Conservation (phyloP, 2,113 vertebrate genomes). For the Heterochromis multidens region DNA sequence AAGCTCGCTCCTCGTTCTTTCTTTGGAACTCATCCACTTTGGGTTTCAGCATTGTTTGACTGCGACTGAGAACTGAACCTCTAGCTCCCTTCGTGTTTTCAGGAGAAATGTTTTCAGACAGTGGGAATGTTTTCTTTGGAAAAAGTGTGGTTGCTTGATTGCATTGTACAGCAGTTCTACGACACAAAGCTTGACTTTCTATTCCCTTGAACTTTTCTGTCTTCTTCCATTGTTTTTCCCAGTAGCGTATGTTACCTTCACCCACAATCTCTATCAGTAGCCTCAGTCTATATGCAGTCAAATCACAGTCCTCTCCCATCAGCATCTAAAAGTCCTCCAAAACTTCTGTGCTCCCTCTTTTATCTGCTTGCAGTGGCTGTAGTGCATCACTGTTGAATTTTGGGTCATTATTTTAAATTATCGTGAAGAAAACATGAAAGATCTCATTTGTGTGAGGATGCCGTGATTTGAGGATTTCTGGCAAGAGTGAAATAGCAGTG, state of each 20-base stretch:
- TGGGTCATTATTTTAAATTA: background rate
- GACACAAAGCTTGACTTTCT: slow-evolving; percentile 27
- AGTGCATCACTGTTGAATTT: slow-evolving; percentile 14
- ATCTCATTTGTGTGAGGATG: background rate
- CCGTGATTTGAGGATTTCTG: background rate
- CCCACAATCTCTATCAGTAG: slow-evolving; percentile 35
- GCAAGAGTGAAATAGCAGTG: background rate
- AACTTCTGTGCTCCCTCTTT: slow-evolving; percentile 5
- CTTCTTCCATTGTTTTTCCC: slow-evolving; percentile 16
- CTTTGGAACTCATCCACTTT: slow-evolving; percentile 18
- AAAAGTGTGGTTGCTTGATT: slow-evolving; percentile 10
- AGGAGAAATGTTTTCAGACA: slow-evolving; percentile 30
- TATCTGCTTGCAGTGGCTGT: slow-evolving; percentile 34
- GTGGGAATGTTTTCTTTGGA: slow-evolving; percentile 34
- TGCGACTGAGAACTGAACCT: background rate
- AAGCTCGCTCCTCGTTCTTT: slow-evolving; percentile 41
- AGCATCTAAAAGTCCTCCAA: slow-evolving; percentile 9
- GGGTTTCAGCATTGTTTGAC: background rate
- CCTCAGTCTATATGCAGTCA: slow-evolving; percentile 51
- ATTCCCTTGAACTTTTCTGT: background rate
- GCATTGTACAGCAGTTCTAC: slow-evolving; percentile 45
- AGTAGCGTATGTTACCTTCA: slow-evolving; percentile 15
- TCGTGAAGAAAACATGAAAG: background rate
- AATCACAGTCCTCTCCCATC: slow-evolving; percentile 31
- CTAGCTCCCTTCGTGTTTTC: slow-evolving; percentile 8